Evolutionary conservation across 2,797 vertebrate genomes (phyloP), one percentile per base, ranked within the genome.

Genomic region (Acrossocheilus wenchowensis): DNA sequence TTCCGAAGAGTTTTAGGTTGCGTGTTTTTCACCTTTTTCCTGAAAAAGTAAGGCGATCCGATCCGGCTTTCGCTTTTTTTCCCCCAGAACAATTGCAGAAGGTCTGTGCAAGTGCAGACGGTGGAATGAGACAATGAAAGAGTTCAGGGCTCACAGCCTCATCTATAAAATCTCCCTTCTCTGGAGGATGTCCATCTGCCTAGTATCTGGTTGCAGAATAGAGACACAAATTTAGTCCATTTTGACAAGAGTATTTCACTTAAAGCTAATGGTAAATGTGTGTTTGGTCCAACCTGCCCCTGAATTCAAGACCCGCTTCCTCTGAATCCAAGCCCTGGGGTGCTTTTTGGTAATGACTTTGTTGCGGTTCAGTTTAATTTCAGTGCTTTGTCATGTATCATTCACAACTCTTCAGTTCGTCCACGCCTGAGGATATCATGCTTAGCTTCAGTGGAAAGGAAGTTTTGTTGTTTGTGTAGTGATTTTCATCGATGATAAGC

Each of bases 1-100:
- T 92, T 94, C 92, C 91, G 86, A 83, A 89, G 87, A 92, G 93
- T 93, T 93, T 95, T 93, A 90, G 85, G 89, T 94, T 94, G 81
- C 87, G 2, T 85, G 72, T 86, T 91, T 90, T 89, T 86, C 86
- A 89, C 91, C 83, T 75, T 73, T 91, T 93, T 93, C 93, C 93
- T 94, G 91, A 91, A 92, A 94, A 93, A 90, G 95, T 94, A 95
- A 96, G 92, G 92, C 50, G 92, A 96, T 94, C 93, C 17, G 80
- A 82, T 82, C 64, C 89, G 83, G 89, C 90, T 91, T 88, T 90
- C 84, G 26, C 66, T 72, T 92, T 89, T 86, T 87, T 86, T 84
- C 45, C 36, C 64, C 81, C 66, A 66, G 89, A 92, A 94, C 92
- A 94, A 94, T 92, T 90, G 91, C 85, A 72, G 81, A 90, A 69